Evolutionary conservation across 2,797 vertebrate species (phyloP).

Genomic region (Botia almorhae): DNA sequence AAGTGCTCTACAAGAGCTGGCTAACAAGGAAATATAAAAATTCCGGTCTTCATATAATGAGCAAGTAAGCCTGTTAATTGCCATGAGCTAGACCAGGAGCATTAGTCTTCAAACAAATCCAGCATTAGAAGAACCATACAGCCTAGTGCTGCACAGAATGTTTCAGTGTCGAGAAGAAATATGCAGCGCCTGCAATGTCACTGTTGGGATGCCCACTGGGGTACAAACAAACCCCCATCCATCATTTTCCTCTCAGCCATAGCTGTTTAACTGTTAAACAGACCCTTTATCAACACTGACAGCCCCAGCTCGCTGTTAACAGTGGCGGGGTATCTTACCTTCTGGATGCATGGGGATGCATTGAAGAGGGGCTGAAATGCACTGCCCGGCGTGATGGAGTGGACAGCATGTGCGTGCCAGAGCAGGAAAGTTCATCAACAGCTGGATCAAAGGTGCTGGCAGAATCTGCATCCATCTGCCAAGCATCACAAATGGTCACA

Average conservation of each 20-base stretch:
- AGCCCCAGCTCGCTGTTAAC: constrained; percentile 64
- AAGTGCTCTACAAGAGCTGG: constrained; percentile 50
- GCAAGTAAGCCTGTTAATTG: constrained; percentile 46
- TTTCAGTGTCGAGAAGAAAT: constrained; percentile 45
- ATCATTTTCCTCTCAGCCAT: constrained; percentile 57
- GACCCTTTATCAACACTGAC: constrained; percentile 60
- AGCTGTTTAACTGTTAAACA: constrained; percentile 61
- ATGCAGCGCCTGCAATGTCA: constrained; percentile 47
- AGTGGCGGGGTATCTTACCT: constrained; percentile 51
- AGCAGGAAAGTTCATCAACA: constrained; percentile 56
- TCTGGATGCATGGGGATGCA: constrained; percentile 37
- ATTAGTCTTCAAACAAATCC: constrained; percentile 45
- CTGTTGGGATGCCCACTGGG: constrained; percentile 53
- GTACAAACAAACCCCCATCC: constrained; percentile 59
- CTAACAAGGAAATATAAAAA: constrained; percentile 59
- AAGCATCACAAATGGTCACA: constrained; percentile 17
- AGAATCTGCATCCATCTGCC: constrained; percentile 50
- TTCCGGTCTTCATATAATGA: constrained; percentile 47
- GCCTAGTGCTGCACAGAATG: constrained; percentile 11
- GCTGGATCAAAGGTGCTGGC: constrained; percentile 46
- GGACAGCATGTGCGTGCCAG: constrained; percentile 38
- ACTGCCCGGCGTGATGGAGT: constrained; percentile 31
- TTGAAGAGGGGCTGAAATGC: constrained; percentile 33
- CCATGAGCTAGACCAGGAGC: constrained; percentile 22
- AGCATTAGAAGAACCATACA: constrained; percentile 27